Conservation (phyloP, 2,797 vertebrate species). For the Synaphobranchus kaupii region DNA sequence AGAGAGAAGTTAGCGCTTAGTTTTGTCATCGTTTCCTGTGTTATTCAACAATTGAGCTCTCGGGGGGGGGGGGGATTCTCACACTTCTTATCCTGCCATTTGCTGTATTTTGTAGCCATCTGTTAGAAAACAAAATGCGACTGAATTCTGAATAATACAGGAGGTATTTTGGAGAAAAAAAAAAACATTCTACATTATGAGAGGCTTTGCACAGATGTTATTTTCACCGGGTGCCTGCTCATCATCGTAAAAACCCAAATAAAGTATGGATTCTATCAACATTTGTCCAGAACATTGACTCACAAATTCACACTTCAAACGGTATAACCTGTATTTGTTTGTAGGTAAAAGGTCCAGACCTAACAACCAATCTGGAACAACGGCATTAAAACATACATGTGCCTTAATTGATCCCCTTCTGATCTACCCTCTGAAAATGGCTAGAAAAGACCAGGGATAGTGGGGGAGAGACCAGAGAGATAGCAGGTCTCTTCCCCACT, state of each 20-base stretch:
- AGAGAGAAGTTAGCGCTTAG: slow-evolving; percentile 39
- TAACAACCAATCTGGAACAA: background rate
- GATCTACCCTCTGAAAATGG: too few relatives aligned
- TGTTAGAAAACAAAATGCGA: slow-evolving; percentile 22
- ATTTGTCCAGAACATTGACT: background rate
- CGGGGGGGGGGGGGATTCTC: slow-evolving; percentile 31
- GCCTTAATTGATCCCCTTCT: background rate
- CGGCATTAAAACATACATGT: background rate
- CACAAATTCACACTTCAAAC: background rate
- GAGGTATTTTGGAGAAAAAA: background rate
- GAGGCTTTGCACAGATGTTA: background rate
- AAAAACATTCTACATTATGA: background rate
- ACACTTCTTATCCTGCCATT: slow-evolving; percentile 22
- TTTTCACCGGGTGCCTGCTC: background rate
- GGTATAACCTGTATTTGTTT: background rate
- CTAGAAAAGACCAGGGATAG: too few relatives aligned
- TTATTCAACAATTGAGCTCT: slow-evolving; percentile 58
- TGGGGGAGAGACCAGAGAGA: background rate
- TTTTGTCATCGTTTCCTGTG: slow-evolving; percentile 68
- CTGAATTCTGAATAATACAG: background rate
- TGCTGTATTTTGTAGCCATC: slow-evolving; percentile 34
- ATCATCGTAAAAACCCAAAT: background rate
- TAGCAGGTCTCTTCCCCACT: background rate
- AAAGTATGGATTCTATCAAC: background rate
- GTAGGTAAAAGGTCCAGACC: background rate